Conservation (phyloP, 2,888 invertebrate species). For the Zygogramma bicolorata region DNA sequence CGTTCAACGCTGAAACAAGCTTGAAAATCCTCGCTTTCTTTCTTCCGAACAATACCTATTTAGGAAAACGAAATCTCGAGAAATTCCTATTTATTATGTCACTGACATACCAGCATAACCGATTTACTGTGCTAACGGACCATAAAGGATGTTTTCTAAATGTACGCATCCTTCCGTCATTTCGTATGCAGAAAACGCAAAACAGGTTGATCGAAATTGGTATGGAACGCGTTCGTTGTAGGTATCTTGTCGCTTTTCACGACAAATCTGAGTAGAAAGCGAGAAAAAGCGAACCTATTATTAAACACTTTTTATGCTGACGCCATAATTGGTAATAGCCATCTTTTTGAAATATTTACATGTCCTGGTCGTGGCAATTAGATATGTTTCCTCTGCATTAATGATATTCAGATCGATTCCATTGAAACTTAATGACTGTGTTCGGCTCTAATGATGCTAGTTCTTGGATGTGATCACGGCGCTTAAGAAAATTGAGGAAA, state of each 20-base stretch:
- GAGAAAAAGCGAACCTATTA: slow-evolving; percentile 17
- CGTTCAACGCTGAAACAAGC: too few species aligned
- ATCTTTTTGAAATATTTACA: background rate
- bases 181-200: slow-evolving; percentile 23
- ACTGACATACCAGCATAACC: background rate
- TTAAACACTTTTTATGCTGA: background rate
- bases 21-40: background rate
- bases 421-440: background rate
- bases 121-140: background rate
- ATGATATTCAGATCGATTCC: background rate
- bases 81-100: background rate
- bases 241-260: slow-evolving; percentile 17
- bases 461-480: background rate
- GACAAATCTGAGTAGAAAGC: slow-evolving; percentile 27
- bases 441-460: background rate
- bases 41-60: background rate
- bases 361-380: background rate
- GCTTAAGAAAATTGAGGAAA: background rate
- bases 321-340: background rate
- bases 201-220: slow-evolving; percentile 7
- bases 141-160: slow-evolving; percentile 21
- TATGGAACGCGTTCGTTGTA: background rate
- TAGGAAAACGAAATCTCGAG: background rate
- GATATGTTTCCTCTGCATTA: background rate
- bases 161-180: slow-evolving; percentile 12